Evolutionary conservation across 1,140 invertebrate genomes (phyloP).

Genomic region (Trichogramma pretiosum): DNA sequence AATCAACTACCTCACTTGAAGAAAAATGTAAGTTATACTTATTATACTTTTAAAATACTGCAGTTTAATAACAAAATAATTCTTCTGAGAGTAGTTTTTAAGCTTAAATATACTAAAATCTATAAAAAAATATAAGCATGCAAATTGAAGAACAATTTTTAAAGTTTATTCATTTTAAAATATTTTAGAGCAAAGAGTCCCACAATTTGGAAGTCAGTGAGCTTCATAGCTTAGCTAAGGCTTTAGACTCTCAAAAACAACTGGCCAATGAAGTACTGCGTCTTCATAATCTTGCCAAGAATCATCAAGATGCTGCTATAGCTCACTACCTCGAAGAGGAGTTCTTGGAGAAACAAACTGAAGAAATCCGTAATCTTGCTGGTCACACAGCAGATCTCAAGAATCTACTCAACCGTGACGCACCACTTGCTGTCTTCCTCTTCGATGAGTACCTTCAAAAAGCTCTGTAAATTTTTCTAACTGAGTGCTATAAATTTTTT

Average conservation of each 20-base stretch:
- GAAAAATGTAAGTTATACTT: slow-evolving; percentile 23
- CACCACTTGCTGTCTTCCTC: slow-evolving; percentile 57
- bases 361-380: slow-evolving; percentile 57
- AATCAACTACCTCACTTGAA: slow-evolving; percentile 31
- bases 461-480: slow-evolving; percentile 26
- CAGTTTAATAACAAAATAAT: too few species aligned
- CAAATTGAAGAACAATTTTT: too few species aligned
- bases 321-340: slow-evolving; percentile 66
- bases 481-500: too few species aligned
- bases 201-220: slow-evolving; percentile 46
- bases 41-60: neutral
- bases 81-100: too few species aligned
- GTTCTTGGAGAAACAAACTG: slow-evolving; percentile 59
- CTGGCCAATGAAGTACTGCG: slow-evolving; percentile 57
- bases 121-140: neutral
- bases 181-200: slow-evolving; percentile 27
- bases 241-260: slow-evolving; percentile 64
- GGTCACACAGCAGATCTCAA: slow-evolving; percentile 65
- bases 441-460: slow-evolving; percentile 73
- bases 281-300: slow-evolving; percentile 47
- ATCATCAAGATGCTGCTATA: slow-evolving; percentile 39
- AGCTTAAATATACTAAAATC: neutral
- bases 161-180: slow-evolving; percentile 1
- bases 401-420: slow-evolving; percentile 53
- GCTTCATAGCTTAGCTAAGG: slow-evolving; percentile 60